Evolutionary conservation across 1,140 invertebrate genomes (phyloP), one percentile per base, ranked within the genome.

Genomic region (Acromyrmex echinatior): DNA sequence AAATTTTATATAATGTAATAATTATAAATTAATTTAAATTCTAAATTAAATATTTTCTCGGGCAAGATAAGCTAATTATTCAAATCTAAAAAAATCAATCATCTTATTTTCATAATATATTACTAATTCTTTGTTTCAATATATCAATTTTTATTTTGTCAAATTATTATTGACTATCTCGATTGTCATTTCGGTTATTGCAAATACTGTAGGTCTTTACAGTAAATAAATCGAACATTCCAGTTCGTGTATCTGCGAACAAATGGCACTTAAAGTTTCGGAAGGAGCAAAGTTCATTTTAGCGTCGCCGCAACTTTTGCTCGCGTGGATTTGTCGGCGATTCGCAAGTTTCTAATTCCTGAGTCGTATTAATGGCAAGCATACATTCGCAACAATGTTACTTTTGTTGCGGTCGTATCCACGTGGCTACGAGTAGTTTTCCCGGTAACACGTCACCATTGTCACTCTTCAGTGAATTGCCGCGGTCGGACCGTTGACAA

Each of bases 311-410:
- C 58, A 87, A 90, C 51, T 90, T 90, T 21, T 14, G 68, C 21
- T 28, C 28, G 3, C 3, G 14, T 14, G 39, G 31, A 65, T 86
- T 65, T 78, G 39, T 21, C n/a, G 39, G 16, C 60, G 58, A 84
- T 70, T 84, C 45, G n/a, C 78, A 51, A 89, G 74, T 90, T 90
- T 85, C 89, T 90, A 87, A 90, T 90, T 89, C 79, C 66, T 28
- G 16, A 18, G 39, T 51, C 35, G 63, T 25, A 45, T 31, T 86
- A 90, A 86, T 71, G 62, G 66, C n/a, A n/a, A 49, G n/a, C 31
- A n/a, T 77, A 39, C 21, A 18, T 35, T 18, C 60, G 28, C 62
- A 49, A 84, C 78, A 84, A 39, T 18, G 45, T 49, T 68, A 45
- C 66, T 63, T 76, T 81, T 70, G 78, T 21, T 39, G 18, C 53